Base-by-base conservation (phyloP, 2,888 invertebrate species). In the Gryllus longicercus region DNA sequence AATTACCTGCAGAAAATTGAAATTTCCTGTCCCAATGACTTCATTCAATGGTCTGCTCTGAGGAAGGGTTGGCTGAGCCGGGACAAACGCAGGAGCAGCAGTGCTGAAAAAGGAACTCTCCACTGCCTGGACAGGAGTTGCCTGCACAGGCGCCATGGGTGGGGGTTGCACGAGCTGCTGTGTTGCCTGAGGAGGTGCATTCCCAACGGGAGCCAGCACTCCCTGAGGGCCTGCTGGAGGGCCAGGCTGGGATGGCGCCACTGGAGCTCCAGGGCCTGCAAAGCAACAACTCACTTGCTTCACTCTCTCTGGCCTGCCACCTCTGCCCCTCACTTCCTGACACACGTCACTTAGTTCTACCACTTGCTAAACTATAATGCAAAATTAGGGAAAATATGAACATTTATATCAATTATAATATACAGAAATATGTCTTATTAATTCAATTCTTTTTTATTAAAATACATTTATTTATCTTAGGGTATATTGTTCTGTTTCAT, bases 121-220 rank as follows among this genome's bases (percentile, higher is more conserved):
- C 2, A 86, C 85, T 3, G 86, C 83, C 49, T 86, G 84, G 21
- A 87, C 86, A 2, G 87, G 85, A 75, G 87, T 85, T 11, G 86
- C n/a, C n/a, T n/a, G 85, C 74, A 86, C 85, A 12, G 86, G 84
- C 8, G 84, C 82, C 25, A 84, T 82, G 38, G 84, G 85, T 11
- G 87, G 83, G 50, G 86, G 86, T n/a, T 86, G 86, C 63, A 63
- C 63, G 4, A 63, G 14, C 14, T 14, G 63, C n/a, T 14, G 63
- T 18, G 14, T 63, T 18, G 63, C 63, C 11, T 86, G 85, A 8
- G 86, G 83, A 11, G 86, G 84, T 74, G 86, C 83, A 63, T 84
- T 84, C 81, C 85, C 86, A 77, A 86, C 83, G 82, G 86, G 84
- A 50, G 85, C 85, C 75, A 87, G 82, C 82, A 86, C 85, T 82